phyloP scores from a whole-genome alignment of 2,113 vertebrate species.

The Sinocyclocheilus anophthalmus region DNA sequence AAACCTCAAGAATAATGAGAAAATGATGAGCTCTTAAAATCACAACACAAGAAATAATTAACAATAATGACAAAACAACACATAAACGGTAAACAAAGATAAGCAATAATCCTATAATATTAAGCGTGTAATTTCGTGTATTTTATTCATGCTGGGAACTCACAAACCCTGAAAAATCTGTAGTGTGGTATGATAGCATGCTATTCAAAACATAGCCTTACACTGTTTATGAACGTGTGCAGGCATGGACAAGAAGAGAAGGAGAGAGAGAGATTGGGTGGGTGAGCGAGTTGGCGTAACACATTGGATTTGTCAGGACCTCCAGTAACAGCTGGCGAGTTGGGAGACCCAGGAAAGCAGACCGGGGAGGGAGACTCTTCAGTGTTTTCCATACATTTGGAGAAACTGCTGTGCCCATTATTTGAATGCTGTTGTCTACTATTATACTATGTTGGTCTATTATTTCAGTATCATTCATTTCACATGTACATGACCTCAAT shows the following conservation, averaged over 20 bases:
- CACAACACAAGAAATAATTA: too few relatives aligned
- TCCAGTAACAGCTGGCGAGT: conserved; percentile 98
- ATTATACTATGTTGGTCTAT: not conserved
- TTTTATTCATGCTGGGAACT: too few relatives aligned
- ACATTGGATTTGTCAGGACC: conserved; percentile 79
- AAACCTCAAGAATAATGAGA: too few relatives aligned
- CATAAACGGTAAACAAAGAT: too few relatives aligned
- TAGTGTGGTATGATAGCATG: not conserved
- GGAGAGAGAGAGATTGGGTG: not conserved
- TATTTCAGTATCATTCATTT: not conserved
- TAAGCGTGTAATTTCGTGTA: too few relatives aligned
- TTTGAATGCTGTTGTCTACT: not conserved
- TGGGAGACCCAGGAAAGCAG: conserved; percentile 75
- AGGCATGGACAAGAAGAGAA: not conserved
- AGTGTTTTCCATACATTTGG: not conserved
- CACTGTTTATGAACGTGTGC: not conserved
- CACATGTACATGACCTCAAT: not conserved
- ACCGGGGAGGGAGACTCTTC: conserved; percentile 65
- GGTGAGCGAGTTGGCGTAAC: conserved; percentile 76
- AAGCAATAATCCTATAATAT: too few relatives aligned
- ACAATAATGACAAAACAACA: too few relatives aligned
- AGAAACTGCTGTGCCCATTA: not conserved
- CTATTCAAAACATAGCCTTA: not conserved
- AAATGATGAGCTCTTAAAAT: too few relatives aligned
- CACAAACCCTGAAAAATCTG: too few relatives aligned